Conservation (phyloP, 1,140 invertebrate species). For the Stegodyphus dumicola region DNA sequence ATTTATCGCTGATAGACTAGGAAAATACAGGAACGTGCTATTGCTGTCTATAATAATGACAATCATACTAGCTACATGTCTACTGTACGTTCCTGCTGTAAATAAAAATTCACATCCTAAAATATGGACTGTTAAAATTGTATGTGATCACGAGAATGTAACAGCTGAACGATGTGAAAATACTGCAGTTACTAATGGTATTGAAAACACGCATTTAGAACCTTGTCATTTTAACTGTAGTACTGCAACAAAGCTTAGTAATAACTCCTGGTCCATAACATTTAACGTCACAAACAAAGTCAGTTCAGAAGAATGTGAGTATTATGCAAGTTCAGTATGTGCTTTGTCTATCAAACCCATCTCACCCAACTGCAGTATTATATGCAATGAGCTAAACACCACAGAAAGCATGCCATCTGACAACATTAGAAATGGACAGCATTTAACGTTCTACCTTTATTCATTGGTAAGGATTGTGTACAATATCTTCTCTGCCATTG, state of each 20-base stretch:
- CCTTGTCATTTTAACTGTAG: background rate
- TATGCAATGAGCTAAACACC: background rate
- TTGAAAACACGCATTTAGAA: background rate
- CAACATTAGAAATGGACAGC: background rate
- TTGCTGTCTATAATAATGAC: slow-evolving; percentile 75
- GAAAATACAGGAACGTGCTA: slow-evolving; percentile 79
- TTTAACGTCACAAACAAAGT: background rate
- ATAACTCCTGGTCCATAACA: background rate
- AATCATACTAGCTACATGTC: slow-evolving; percentile 75
- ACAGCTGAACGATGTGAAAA: too few species aligned
- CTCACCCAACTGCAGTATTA: slow-evolving; percentile 15
- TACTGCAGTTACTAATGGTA: background rate
- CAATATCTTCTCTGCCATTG: slow-evolving; percentile 21
- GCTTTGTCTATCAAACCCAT: background rate
- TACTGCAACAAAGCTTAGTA: background rate
- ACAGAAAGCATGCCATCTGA: background rate
- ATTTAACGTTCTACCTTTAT: slow-evolving; percentile 3
- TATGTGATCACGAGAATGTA: background rate
- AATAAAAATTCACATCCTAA: too few species aligned
- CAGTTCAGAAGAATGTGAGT: background rate
- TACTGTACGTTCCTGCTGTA: slow-evolving; percentile 72
- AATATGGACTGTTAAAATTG: background rate
- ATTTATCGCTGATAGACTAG: slow-evolving; percentile 83
- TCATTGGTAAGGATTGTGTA: background rate
- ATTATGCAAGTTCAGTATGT: background rate